Conservation (phyloP, 1,140 invertebrate species). For the Galleria mellonella region DNA sequence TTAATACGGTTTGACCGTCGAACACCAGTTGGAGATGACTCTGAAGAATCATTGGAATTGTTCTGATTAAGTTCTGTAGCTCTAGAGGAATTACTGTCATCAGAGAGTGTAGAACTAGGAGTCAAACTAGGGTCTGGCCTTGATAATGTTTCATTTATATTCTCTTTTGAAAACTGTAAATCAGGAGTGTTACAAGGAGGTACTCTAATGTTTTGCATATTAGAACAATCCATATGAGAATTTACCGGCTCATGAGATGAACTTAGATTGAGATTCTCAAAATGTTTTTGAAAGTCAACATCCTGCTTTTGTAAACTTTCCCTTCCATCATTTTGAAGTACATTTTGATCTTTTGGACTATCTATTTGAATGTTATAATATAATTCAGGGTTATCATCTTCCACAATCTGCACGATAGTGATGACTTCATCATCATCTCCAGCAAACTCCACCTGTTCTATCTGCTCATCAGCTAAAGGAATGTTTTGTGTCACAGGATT, state of each 20-base stretch:
- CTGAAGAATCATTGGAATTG: constrained; percentile 65
- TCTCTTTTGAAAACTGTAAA: constrained; percentile 28
- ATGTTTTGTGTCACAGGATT: constrained; percentile 14
- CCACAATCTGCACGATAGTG: constrained; percentile 68
- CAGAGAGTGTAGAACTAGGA: constrained; percentile 62
- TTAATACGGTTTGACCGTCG: constrained; percentile 76
- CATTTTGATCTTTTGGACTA: constrained; percentile 31
- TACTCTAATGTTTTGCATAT: constrained; percentile 27
- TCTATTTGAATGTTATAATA: constrained; percentile 63
- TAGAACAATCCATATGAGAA: constrained; percentile 41
- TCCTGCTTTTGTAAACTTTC: constrained; percentile 30
- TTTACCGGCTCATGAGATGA: constrained; percentile 19
- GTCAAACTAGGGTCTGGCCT: constrained; percentile 63
- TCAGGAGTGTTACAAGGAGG: constrained; percentile 34
- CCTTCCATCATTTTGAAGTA: constrained; percentile 15
- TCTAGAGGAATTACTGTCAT: constrained; percentile 66
- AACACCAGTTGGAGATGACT: constrained; percentile 65
- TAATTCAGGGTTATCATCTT: constrained; percentile 62
- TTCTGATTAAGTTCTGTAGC: constrained; percentile 48
- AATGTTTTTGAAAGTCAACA: constrained; percentile 51
- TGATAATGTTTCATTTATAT: constrained; percentile 20
- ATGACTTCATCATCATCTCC: constrained; percentile 68
- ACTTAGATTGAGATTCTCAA: constrained; percentile 51
- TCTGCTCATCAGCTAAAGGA: constrained; percentile 33
- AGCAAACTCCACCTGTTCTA: constrained; percentile 31